These are phyloP conservation scores for Dysidea cf. avara DNA, from an alignment of 37 sponge, comb jelly and placozoan species.

Conservation along the genomic window DNA sequence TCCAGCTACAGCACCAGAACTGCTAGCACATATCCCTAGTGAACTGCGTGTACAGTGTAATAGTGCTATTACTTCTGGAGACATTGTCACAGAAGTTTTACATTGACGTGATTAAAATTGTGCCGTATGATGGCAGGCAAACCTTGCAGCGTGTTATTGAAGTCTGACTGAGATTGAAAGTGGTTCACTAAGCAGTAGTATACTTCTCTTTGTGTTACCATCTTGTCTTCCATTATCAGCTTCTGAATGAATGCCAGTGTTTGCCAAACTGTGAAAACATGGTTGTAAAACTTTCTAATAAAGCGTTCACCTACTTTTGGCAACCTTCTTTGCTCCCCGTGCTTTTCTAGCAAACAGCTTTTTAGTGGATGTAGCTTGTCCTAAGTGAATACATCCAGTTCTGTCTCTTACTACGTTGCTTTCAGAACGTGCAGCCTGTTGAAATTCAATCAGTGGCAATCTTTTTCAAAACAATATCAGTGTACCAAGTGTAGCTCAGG, in stretches of 20 bases:
- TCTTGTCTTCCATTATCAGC: slow-evolving; percentile 70
- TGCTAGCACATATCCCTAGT: slow-evolving; percentile 83
- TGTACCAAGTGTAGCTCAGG: slow-evolving; percentile 58
- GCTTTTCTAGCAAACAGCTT: slow-evolving; percentile 54
- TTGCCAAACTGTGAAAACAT: slow-evolving; percentile 66
- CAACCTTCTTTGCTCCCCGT: slow-evolving; percentile 50
- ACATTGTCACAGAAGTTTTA: not conserved
- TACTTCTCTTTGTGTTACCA: slow-evolving; percentile 90
- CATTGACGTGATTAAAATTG: not conserved
- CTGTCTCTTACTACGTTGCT: slow-evolving; percentile 72
- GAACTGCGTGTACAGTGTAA: slow-evolving; percentile 66
- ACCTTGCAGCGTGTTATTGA: slow-evolving; percentile 85
- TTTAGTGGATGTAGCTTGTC: slow-evolving; percentile 51
- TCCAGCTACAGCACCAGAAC: slow-evolving; percentile 86
- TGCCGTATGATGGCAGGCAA: not conserved
- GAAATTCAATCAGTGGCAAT: not conserved
- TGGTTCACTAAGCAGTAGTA: slow-evolving; percentile 89
- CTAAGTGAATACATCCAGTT: slow-evolving; percentile 51
- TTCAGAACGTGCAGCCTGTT: slow-evolving; percentile 40
- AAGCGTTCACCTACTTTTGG: slow-evolving; percentile 48
- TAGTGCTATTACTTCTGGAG: slow-evolving; percentile 80
- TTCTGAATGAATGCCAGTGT: slow-evolving; percentile 60
- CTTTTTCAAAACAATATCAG: too few species aligned
- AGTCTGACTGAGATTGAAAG: slow-evolving; percentile 86
- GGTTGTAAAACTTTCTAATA: not conserved